These are phyloP conservation scores for Petrocephalus microphthalmus DNA, from an alignment of 2,113 vertebrate genomes.

Conservation along the genomic window DNA sequence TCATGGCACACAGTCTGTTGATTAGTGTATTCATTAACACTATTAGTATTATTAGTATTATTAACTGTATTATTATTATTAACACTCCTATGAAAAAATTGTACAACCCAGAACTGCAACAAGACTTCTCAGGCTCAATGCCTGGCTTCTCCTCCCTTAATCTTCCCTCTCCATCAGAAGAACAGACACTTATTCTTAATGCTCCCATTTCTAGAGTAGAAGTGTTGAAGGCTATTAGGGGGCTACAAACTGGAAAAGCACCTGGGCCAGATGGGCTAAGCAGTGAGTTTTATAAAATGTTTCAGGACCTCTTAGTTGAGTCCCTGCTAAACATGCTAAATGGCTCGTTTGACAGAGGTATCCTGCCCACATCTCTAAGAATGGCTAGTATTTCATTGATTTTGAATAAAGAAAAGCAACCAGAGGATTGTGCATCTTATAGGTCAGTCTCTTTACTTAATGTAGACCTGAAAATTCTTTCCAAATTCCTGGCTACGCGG, in stretches of 20 bases:
- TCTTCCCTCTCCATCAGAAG: background rate
- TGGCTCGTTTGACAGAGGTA: too few relatives aligned
- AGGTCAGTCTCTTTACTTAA: background rate
- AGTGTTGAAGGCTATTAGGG: too few relatives aligned
- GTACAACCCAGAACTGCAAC: background rate
- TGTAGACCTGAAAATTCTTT: background rate
- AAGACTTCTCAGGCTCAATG: background rate
- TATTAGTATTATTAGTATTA: too few relatives aligned
- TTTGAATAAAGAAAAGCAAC: background rate
- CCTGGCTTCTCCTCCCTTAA: background rate
- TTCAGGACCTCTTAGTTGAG: too few relatives aligned
- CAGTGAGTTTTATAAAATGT: background rate
- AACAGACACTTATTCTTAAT: background rate
- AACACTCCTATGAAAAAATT: background rate
- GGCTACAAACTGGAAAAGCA: too few relatives aligned
- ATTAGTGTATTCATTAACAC: too few relatives aligned
- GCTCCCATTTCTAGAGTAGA: background rate
- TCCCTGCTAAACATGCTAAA: too few relatives aligned
- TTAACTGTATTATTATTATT: too few relatives aligned
- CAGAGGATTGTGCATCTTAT: background rate
- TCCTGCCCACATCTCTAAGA: too few relatives aligned
- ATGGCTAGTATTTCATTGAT: background rate
- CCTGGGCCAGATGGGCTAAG: background rate
- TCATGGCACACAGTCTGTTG: too few relatives aligned
- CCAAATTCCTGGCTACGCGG: background rate